Evolutionary conservation across 2,888 invertebrate genomes (phyloP), one percentile per base, ranked within the genome.

Genomic region (Bombylius major): DNA sequence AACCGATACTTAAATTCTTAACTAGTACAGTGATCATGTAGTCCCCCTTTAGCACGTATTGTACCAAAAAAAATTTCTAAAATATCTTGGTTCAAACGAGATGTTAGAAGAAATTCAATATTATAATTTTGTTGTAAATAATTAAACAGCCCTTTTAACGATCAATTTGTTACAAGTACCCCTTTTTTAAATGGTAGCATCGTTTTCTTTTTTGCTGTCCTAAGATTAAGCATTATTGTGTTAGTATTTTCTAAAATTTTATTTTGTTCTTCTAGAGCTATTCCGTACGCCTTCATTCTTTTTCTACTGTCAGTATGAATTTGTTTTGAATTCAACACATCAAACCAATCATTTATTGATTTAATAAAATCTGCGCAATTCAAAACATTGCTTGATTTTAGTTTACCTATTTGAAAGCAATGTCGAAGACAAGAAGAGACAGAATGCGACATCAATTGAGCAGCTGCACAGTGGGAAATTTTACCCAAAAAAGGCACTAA

Each of bases 361-460:
- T 64, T 61, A 47, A 63, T 58, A 57, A 64, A 63, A 50, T 60
- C 56, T 14, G 60, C 54, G 46, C 61, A 58, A 48, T 64, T 59
- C 12, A 51, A 5, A 60, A 60, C 61, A 57, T 62, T 59, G 39
- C 58, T 39, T 14, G 47, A 53, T 36, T 50, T 49, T 12, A 51
- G 13, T 31, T 47, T 48, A n/a, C 62, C 62, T 44, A 58, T 47
- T 5, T 50, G 50, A 23, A 61, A 59, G 59, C 61, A 58, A 53
- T 62, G 31, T 7, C 32, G 52, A 44, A 65, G 56, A 9, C 60
- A 62, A 7, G 23, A 47, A 9, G 63, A 59, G 42, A 60, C 55
- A 9, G 62, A 62, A 45, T 63, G 60, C 5, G 64, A 61, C 60
- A 65, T 63, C 32, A 64, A 44, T 60, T 65, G 62, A 7, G 62